These are phyloP conservation scores for Cyclargus thomasi DNA, from an alignment of 1,140 invertebrate species.

Conservation along the genomic window DNA sequence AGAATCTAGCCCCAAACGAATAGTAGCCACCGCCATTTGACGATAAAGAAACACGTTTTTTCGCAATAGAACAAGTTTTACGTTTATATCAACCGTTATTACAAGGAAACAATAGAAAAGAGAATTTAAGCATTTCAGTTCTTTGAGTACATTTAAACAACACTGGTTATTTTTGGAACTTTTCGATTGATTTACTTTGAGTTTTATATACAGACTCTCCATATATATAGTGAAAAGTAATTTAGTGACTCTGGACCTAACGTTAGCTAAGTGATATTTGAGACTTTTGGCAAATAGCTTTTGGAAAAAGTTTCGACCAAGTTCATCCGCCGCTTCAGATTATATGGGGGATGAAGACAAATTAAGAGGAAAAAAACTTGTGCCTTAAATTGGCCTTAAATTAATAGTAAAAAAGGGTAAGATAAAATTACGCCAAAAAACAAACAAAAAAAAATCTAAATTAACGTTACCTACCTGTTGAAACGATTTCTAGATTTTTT, in stretches of 20 bases:
- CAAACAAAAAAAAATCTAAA: constrained; percentile 62
- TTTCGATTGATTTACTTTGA: constrained; percentile 67
- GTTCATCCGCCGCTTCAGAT: constrained; percentile 63
- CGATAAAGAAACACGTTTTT: constrained; percentile 75
- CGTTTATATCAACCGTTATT: constrained; percentile 74
- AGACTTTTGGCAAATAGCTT: constrained; percentile 64
- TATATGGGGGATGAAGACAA: constrained; percentile 59
- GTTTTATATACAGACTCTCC: constrained; percentile 71
- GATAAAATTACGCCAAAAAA: constrained; percentile 63
- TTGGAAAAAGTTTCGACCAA: constrained; percentile 66
- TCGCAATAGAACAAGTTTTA: constrained; percentile 76
- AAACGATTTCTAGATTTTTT: constrained; percentile 71
- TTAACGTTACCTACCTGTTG: constrained; percentile 70
- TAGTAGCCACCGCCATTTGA: constrained; percentile 69
- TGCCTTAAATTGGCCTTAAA: constrained; percentile 76
- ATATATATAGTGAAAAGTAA: constrained; percentile 72
- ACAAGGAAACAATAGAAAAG: constrained; percentile 73
- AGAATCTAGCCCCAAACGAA: constrained; percentile 63
- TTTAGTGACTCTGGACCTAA: constrained; percentile 68
- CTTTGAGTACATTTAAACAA: constrained; percentile 74
- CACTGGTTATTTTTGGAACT: constrained; percentile 73
- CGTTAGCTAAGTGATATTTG: constrained; percentile 69
- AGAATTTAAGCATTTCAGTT: constrained; percentile 70
- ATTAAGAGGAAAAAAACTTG: constrained; percentile 56
- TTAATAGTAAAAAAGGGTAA: constrained; percentile 70